phyloP scores from a whole-genome alignment of 2,797 vertebrate species.

The Sarcoramphus papa region DNA sequence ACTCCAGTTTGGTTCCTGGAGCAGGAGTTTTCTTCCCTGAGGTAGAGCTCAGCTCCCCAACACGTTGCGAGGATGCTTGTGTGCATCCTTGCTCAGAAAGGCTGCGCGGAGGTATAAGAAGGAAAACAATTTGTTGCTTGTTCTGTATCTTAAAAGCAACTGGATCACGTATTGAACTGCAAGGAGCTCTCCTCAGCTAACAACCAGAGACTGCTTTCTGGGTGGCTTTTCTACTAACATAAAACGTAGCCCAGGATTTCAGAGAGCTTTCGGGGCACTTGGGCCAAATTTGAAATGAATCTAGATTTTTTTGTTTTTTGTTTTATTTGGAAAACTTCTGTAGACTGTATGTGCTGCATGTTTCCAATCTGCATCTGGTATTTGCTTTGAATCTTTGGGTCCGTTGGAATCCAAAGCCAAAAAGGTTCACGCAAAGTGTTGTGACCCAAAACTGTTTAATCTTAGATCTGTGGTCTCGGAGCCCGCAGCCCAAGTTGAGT shows the following conservation, averaged over 20 bases:
- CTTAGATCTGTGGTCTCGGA: neutral
- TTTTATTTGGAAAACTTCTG: neutral
- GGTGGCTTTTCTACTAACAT: neutral
- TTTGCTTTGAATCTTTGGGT: conserved; percentile 25
- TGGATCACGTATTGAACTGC: neutral
- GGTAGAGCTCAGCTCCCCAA: rapidly evolving
- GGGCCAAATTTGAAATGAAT: neutral
- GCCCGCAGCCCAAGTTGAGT: neutral
- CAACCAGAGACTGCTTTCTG: neutral
- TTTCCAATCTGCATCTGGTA: conserved; percentile 12
- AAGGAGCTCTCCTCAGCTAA: neutral
- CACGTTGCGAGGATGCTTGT: rapidly evolving
- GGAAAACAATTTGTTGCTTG: neutral
- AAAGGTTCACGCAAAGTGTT: conserved; percentile 37
- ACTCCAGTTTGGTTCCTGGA: neutral
- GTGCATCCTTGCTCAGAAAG: neutral
- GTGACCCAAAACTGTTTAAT: conserved; percentile 63
- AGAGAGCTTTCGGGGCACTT: neutral
- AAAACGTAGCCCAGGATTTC: neutral
- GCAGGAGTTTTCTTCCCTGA: neutral
- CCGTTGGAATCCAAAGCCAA: neutral
- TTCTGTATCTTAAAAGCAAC: neutral
- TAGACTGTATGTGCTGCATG: neutral
- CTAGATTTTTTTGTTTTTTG: neutral
- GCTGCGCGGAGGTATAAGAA: neutral